Evolutionary conservation across 30 jellyfish, hydroid and myxozoan species (phyloP).

Genomic region (Phacellophora camtschatica): DNA sequence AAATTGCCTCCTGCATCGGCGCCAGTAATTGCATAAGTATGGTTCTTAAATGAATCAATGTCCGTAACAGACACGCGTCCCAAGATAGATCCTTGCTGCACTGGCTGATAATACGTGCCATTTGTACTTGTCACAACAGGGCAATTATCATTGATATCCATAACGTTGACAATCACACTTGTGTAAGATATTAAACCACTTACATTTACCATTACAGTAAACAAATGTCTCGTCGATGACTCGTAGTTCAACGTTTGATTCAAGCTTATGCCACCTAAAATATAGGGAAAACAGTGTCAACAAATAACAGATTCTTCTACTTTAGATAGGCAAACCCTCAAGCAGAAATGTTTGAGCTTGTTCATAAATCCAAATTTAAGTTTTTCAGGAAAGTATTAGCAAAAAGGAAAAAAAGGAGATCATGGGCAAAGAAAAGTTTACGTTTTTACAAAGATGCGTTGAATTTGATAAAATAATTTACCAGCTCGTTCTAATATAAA

Average conservation of each 20-base stretch:
- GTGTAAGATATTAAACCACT: conserved; percentile 43
- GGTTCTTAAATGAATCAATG: conserved; percentile 58
- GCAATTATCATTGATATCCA: conserved; percentile 65
- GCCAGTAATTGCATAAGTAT: conserved; percentile 46
- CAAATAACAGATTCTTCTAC: too few species aligned
- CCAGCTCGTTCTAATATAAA: too few species aligned
- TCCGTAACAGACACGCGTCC: conserved; percentile 53
- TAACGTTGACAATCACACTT: conserved; percentile 65
- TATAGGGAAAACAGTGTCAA: too few species aligned
- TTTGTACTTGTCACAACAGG: conserved; percentile 46
- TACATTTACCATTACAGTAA: conserved; percentile 69
- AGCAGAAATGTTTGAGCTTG: too few species aligned
- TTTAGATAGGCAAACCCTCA: too few species aligned
- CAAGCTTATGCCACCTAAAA: conserved; percentile 40
- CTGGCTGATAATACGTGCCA: conserved; percentile 40
- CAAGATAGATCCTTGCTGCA: conserved; percentile 48
- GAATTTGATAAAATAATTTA: too few species aligned
- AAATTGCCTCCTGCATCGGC: conserved; percentile 72
- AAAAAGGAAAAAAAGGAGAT: too few species aligned
- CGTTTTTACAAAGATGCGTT: too few species aligned
- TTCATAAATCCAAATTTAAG: too few species aligned
- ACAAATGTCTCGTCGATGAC: conserved; percentile 33
- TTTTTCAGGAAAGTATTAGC: too few species aligned
- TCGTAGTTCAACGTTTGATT: conserved; percentile 68
- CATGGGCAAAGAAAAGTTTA: too few species aligned